Percentiles rank a stretch among this genome's conserved stretches.
Evolutionary conservation across 2,888 invertebrate species (phyloP).

Genomic region (Pachydiplax longipennis): DNA sequence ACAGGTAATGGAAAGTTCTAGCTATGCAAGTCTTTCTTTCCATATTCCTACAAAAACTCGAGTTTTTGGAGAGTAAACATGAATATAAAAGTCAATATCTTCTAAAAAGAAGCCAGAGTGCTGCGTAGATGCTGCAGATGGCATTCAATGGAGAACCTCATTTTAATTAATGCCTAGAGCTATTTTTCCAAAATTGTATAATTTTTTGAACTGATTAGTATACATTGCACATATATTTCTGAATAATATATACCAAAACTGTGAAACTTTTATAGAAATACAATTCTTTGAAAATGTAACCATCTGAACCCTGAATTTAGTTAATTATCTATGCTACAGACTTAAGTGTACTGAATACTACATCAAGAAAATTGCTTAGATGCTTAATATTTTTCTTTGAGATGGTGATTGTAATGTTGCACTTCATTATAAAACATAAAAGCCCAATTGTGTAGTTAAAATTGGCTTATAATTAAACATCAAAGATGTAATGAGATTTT

Average conservation of each 20-base stretch:
- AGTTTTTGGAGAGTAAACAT: neutral
- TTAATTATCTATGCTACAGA: neutral
- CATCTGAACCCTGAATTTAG: neutral
- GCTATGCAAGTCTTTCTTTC: no score
- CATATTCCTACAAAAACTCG: no score
- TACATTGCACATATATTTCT: no score
- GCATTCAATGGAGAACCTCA: neutral
- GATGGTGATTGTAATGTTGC: neutral
- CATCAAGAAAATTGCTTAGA: neutral
- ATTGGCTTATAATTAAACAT: neutral
- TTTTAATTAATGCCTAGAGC: neutral
- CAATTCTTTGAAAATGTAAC: conserved; percentile 30
- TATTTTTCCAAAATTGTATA: no score
- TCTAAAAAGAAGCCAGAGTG: neutral
- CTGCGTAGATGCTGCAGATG: conserved; percentile 17
- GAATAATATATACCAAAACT: no score
- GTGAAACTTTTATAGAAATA: conserved; percentile 19
- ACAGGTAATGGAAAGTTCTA: no score
- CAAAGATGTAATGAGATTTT: neutral
- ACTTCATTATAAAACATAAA: neutral
- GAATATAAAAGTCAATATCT: neutral
- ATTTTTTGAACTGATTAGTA: no score
- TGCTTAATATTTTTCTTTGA: neutral
- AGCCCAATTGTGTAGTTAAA: neutral
- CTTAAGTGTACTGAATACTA: neutral